phyloP scores from a whole-genome alignment of 2,797 vertebrate genomes.

The Scolopax bukidnonensis region DNA sequence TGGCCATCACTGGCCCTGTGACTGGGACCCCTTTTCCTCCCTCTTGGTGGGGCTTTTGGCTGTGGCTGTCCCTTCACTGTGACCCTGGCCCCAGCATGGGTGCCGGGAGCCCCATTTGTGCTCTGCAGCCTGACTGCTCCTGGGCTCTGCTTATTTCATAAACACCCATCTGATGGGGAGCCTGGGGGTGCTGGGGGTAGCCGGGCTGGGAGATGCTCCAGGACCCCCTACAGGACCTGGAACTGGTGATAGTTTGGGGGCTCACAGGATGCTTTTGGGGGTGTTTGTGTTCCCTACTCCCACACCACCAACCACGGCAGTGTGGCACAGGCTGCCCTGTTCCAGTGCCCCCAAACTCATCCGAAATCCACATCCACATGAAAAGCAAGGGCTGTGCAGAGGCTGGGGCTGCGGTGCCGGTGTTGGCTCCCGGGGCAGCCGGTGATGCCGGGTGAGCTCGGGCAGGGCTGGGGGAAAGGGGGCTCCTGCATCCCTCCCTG shows the following conservation, averaged over 20 bases:
- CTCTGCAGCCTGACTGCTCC: background rate
- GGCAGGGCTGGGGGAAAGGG: background rate
- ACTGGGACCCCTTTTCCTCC: background rate
- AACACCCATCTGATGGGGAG: rapidly evolving
- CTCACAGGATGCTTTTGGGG: rapidly evolving
- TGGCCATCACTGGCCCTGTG: rapidly evolving
- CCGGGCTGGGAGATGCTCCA: background rate
- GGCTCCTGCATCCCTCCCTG: conserved; percentile 37
- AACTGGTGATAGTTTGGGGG: rapidly evolving
- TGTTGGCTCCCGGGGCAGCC: background rate
- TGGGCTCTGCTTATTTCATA: rapidly evolving
- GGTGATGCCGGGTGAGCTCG: background rate
- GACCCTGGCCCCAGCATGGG: rapidly evolving
- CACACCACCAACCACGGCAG: rapidly evolving
- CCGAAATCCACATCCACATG: rapidly evolving
- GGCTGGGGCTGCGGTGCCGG: background rate
- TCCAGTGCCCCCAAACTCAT: background rate
- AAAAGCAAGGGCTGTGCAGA: background rate
- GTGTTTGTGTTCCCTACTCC: background rate
- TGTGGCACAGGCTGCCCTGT: background rate
- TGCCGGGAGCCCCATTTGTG: background rate
- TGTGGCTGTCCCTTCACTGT: rapidly evolving
- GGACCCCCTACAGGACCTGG: background rate
- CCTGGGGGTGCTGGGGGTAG: background rate
- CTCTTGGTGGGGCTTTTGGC: background rate